phyloP scores from a whole-genome alignment of 2,797 vertebrate species.

The Ctenochaetus hawaiiensis region DNA sequence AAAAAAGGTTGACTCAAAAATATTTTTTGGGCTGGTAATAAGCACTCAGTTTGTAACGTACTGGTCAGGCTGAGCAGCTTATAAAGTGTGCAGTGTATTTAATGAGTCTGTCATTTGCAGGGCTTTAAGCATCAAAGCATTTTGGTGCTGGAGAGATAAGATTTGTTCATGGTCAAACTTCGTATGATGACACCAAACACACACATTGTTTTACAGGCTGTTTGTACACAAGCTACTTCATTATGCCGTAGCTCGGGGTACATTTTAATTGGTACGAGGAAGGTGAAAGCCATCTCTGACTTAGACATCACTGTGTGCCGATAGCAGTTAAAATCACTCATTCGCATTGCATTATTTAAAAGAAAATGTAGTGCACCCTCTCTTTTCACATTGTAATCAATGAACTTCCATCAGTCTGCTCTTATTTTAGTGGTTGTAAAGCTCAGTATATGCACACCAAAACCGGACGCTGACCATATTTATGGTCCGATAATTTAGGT shows the following conservation, averaged over 20 bases:
- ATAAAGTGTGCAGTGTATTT: constrained; percentile 25
- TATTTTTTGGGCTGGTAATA: background rate
- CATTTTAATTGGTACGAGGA: constrained; percentile 58
- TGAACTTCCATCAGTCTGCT: constrained; percentile 43
- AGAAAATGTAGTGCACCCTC: constrained; percentile 11
- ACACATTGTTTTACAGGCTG: background rate
- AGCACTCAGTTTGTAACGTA: background rate
- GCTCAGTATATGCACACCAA: constrained; percentile 19
- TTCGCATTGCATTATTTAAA: constrained; percentile 30
- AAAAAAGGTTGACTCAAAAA: background rate
- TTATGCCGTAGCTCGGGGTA: constrained; percentile 63
- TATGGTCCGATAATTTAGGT: constrained; percentile 63
- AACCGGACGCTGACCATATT: constrained; percentile 32
- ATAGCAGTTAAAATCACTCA: background rate
- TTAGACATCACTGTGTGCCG: background rate
- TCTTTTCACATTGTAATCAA: constrained; percentile 26
- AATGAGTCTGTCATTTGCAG: constrained; percentile 54
- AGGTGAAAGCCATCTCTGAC: background rate
- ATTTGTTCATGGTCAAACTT: constrained; percentile 47
- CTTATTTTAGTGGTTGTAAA: constrained; percentile 50
- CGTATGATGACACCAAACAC: constrained; percentile 4
- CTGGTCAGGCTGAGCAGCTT: constrained; percentile 7
- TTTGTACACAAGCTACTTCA: constrained; percentile 41
- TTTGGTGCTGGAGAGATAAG: constrained; percentile 7
- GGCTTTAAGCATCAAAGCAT: constrained; percentile 56